Evolutionary conservation across 2,888 invertebrate species (phyloP), one percentile per base, ranked within the genome.

Genomic region (Eumerus sabulonum): DNA sequence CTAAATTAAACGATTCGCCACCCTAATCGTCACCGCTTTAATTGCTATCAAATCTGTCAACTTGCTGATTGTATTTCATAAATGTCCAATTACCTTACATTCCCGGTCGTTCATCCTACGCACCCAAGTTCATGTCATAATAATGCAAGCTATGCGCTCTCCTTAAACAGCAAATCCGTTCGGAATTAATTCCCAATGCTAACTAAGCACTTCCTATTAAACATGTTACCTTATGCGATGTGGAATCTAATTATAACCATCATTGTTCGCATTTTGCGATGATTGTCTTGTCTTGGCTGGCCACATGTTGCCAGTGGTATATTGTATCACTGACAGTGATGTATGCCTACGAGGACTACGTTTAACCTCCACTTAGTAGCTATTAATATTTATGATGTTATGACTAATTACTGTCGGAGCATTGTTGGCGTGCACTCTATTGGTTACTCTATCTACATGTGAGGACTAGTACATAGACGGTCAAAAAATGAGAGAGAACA

Each of bases 181-280:
- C 44, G 38, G 56, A 79, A 79, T 74, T 79, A 74, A 79, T 79
- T 54, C 54, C 44, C 60, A 79, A 79, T 79, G 79, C 64, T 70
- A 74, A 79, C 74, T 64, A 74, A 74, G 79, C 79, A 79, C 68
- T 79, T 79, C 79, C 79, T 79, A 64, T 79, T 74, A 79, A 79
- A 79, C 54, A 68, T 79, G 64, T 79, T 79, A 74, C 68, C 68
- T 79, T 74, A 7, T 2, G 74, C 64, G 42, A 68, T 60, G 62
- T 40, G 18, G 48, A 74, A 79, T 79, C 63, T 74, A 79, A 79
- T 79, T 79, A 79, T 68, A 63, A 68, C 73, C 64, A 70, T 79
- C 64, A 79, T 79, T 79, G 64, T 79, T 74, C 64, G 45, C 19
- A 11, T 18, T 12, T 9, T 18, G 47, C 16, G 12, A 27, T 27